Evolutionary conservation across 2,797 vertebrate genomes (phyloP).

Genomic region (Cottoperca gobio): DNA sequence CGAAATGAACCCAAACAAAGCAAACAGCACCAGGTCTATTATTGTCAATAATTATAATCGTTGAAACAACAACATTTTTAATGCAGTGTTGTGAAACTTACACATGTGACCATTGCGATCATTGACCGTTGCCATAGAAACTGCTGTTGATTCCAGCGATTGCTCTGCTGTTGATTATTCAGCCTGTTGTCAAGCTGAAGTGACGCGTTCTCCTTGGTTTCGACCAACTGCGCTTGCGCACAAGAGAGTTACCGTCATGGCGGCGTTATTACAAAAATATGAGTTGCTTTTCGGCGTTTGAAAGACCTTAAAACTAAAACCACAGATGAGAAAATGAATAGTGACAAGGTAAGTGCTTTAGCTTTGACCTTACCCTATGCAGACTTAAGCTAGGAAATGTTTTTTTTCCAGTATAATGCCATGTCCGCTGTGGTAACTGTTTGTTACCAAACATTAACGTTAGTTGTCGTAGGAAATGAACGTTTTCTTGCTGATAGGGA

Average conservation of each 20-base stretch:
- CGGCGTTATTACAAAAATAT: slow-evolving; percentile 61
- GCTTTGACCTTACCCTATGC: not conserved
- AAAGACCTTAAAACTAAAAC: not conserved
- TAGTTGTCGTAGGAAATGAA: not conserved
- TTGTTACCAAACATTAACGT: not conserved
- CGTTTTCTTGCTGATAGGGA: not conserved
- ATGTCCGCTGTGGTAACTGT: not conserved
- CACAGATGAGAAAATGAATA: slow-evolving; percentile 65
- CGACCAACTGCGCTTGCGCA: slow-evolving; percentile 74
- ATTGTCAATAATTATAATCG: rapidly evolving
- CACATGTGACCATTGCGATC: not conserved
- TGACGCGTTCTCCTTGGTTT: slow-evolving; percentile 78
- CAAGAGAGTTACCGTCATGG: slow-evolving; percentile 64
- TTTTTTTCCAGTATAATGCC: not conserved
- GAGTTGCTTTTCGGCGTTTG: slow-evolving; percentile 22
- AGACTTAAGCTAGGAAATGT: not conserved
- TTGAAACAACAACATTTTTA: not conserved
- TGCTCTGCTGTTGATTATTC: slow-evolving; percentile 57
- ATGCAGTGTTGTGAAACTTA: not conserved
- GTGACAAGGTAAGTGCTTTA: slow-evolving; percentile 74
- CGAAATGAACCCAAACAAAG: not conserved
- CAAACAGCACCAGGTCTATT: rapidly evolving
- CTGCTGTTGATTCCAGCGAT: slow-evolving; percentile 35
- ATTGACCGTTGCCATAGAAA: slow-evolving; percentile 51
- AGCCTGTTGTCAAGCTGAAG: slow-evolving; percentile 78